A percentile compares a stretch with the other conserved stretches of the same genome.
Conservation (phyloP, 2,888 invertebrate genomes). For the Phengaris alcon region DNA sequence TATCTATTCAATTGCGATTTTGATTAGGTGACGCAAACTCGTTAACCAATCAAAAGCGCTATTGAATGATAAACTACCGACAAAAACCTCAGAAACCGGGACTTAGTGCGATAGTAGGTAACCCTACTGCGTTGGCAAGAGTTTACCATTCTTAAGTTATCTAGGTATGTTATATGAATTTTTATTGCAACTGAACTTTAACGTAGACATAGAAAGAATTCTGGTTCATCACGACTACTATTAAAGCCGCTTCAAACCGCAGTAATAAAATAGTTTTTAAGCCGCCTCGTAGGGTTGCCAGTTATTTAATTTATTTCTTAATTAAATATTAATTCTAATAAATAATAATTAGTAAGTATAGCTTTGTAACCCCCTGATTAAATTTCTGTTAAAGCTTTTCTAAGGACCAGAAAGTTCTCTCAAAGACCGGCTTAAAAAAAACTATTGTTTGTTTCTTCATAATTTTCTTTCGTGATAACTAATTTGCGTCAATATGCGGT, state of each 20-base stretch:
- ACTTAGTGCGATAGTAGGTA: too few relatives aligned
- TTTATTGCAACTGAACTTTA: neutral
- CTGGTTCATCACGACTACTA: conserved; percentile 18
- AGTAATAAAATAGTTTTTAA: conserved; percentile 27
- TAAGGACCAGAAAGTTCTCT: too few relatives aligned
- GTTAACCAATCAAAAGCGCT: too few relatives aligned
- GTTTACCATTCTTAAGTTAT: too few relatives aligned
- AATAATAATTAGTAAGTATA: too few relatives aligned
- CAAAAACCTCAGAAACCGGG: too few relatives aligned
- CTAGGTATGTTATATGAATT: neutral
- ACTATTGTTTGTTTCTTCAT: neutral
- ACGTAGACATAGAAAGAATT: conserved; percentile 1
- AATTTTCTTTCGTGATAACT: neutral
- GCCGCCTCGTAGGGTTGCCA: conserved; percentile 5
- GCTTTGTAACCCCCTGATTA: too few relatives aligned
- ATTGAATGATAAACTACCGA: too few relatives aligned
- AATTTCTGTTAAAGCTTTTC: too few relatives aligned
- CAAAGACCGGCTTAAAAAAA: neutral
- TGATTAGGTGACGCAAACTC: too few relatives aligned
- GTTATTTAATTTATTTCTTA: neutral
- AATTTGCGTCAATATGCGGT: neutral
- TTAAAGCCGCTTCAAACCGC: conserved; percentile 16
- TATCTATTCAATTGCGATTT: too few relatives aligned
- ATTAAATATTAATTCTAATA: neutral
- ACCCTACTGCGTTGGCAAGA: too few relatives aligned